Conservation (phyloP, 2,113 vertebrate species). For the Bubo bubo region DNA sequence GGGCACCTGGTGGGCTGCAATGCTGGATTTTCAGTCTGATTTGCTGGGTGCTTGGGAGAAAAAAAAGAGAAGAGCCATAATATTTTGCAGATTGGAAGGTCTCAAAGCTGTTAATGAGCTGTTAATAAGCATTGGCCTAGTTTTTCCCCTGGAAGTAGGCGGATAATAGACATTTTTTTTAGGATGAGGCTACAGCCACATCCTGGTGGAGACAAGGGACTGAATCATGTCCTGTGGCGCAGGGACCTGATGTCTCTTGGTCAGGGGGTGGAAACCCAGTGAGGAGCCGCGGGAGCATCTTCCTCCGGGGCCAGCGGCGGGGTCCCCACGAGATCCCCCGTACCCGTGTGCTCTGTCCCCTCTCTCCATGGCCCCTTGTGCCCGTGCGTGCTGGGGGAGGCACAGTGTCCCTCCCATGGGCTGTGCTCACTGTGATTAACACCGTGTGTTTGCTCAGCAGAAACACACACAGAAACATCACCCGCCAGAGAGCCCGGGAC, state of each 20-base stretch:
- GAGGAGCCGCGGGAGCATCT: background rate
- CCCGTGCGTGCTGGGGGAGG: background rate
- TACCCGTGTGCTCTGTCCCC: background rate
- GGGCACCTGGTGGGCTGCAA: fast-evolving
- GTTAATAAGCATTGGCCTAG: background rate
- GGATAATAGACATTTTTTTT: background rate
- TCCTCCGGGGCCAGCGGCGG: fast-evolving
- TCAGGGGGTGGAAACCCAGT: background rate
- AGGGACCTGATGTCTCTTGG: background rate
- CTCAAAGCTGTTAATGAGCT: background rate
- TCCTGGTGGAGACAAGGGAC: background rate
- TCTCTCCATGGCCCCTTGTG: fast-evolving
- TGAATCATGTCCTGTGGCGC: constrained; percentile 4
- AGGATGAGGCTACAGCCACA: constrained; percentile 33
- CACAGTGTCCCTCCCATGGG: fast-evolving
- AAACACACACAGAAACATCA: background rate
- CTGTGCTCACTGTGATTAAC: background rate
- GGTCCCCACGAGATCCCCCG: fast-evolving
- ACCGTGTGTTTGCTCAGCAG: background rate
- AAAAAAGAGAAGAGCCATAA: background rate
- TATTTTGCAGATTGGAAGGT: background rate
- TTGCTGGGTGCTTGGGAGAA: fast-evolving
- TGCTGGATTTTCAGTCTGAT: background rate
- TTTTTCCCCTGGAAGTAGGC: background rate
- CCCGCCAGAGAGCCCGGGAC: fast-evolving